phyloP scores from a whole-genome alignment of 2,113 vertebrate species.

The Lontra canadensis region DNA sequence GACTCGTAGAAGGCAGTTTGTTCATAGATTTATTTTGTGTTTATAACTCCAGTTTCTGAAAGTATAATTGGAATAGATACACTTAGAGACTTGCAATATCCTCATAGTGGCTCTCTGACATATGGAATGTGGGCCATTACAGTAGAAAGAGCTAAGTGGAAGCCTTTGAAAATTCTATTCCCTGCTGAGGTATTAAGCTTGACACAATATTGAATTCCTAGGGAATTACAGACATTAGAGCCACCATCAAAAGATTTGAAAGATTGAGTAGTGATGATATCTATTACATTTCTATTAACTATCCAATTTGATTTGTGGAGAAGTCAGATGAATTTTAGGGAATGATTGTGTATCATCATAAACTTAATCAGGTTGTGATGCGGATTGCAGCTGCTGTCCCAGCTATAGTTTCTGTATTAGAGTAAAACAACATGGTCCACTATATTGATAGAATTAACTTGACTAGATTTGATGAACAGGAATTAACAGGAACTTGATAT shows the following conservation, averaged over 20 bases:
- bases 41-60: neutral
- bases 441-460: neutral
- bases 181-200: neutral
- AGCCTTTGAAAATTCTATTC: neutral
- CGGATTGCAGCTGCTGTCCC: neutral
- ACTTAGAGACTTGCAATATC: neutral
- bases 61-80: neutral
- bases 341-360: neutral
- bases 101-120: neutral
- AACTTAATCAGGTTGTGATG: neutral
- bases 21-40: neutral
- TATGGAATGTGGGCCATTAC: neutral
- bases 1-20: neutral
- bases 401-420: neutral
- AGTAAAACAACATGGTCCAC: neutral
- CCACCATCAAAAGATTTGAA: neutral
- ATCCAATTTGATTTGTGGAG: neutral
- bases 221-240: neutral
- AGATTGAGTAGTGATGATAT: neutral
- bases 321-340: neutral
- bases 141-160: neutral
- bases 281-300: neutral
- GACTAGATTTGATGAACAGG: neutral
- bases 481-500: neutral
- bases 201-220: neutral